A percentile compares a stretch with the other conserved stretches of the same genome.
phyloP scores from a whole-genome alignment of 2,888 invertebrate species.

The Ophonus ardosiacus region DNA sequence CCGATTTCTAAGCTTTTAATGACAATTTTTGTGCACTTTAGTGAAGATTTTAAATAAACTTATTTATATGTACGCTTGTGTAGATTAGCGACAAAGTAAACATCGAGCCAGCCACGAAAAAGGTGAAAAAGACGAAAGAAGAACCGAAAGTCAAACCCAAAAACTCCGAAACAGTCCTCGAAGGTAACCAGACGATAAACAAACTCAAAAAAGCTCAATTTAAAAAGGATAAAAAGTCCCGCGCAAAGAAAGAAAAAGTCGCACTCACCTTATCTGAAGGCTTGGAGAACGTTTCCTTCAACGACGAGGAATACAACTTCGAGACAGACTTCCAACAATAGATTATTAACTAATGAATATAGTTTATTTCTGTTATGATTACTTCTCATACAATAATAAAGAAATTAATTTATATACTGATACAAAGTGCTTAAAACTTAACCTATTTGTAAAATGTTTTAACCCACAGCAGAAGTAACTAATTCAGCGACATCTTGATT shows the following conservation, averaged over 20 bases:
- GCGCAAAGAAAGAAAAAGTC: conserved; percentile 80
- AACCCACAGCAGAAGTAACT: conserved; percentile 91
- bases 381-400: conserved; percentile 42
- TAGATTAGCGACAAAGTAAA: conserved; percentile 70
- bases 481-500: conserved; percentile 92
- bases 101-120: conserved; percentile 69
- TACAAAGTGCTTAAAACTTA: background rate
- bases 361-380: conserved; percentile 41
- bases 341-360: conserved; percentile 44
- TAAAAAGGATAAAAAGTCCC: conserved; percentile 82
- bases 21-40: no score
- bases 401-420: conserved; percentile 40
- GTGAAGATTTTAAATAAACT: no score
- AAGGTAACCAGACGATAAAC: conserved; percentile 83
- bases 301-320: conserved; percentile 80
- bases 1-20: no score
- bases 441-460: conserved; percentile 69
- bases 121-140: conserved; percentile 73
- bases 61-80: conserved; percentile 61
- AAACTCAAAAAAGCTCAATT: conserved; percentile 80
- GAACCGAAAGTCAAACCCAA: conserved; percentile 75
- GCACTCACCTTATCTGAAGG: conserved; percentile 81
- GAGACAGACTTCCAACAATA: conserved; percentile 72
- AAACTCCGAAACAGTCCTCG: conserved; percentile 83
- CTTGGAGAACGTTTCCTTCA: conserved; percentile 80